These are phyloP conservation scores for Kryphioiulus occultus DNA, from an alignment of 2,888 invertebrate species.

Conservation along the genomic window DNA sequence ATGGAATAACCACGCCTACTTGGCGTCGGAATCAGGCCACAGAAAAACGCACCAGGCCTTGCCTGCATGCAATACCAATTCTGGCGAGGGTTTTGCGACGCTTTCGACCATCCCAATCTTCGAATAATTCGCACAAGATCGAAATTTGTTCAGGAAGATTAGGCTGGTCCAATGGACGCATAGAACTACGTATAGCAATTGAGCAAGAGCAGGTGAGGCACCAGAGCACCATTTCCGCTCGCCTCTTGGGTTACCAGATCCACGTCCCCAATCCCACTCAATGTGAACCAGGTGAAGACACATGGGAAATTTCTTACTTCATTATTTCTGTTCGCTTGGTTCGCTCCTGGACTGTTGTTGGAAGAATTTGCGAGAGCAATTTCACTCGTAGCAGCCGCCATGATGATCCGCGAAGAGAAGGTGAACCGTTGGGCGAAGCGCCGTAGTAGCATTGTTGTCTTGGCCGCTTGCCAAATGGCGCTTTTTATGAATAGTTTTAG, in stretches of 20 bases:
- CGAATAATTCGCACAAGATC: background rate
- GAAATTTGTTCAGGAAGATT: background rate
- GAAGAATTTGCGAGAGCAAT: background rate
- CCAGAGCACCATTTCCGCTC: background rate
- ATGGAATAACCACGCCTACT: slow-evolving; percentile 9
- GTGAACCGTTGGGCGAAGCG: background rate
- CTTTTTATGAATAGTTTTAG: background rate
- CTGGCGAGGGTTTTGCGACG: background rate
- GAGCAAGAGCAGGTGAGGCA: background rate
- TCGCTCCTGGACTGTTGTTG: background rate
- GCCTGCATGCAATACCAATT: background rate
- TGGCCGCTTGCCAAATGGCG: background rate
- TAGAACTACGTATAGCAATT: background rate
- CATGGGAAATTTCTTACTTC: background rate
- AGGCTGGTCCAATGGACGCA: background rate
- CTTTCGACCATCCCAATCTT: background rate
- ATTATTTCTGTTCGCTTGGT: background rate
- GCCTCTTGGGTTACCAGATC: background rate
- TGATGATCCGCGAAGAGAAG: background rate
- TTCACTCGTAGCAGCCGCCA: slow-evolving; percentile 25
- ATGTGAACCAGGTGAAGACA: background rate
- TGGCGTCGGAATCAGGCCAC: background rate
- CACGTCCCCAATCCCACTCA: background rate
- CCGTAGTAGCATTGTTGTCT: background rate
- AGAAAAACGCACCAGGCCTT: background rate